These are phyloP conservation scores for Psephotus haematonotus DNA, from an alignment of 2,113 vertebrate genomes.

Conservation along the genomic window DNA sequence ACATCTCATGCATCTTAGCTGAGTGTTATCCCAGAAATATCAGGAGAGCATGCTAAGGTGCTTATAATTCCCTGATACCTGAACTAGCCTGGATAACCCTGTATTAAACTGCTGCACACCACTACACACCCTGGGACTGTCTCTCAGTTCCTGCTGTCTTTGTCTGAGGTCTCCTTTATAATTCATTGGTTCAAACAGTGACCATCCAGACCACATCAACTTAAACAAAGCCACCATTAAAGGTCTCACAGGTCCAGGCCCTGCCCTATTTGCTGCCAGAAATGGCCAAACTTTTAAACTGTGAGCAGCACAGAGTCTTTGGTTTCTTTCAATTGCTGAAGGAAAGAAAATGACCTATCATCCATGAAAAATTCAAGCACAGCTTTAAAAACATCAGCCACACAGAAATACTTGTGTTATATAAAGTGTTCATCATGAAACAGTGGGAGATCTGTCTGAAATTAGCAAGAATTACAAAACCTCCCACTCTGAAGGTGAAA, in stretches of 20 bases:
- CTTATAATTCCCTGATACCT: background rate
- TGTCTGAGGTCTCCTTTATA: background rate
- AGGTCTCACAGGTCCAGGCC: background rate
- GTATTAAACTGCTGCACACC: background rate
- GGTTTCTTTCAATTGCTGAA: background rate
- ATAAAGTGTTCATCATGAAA: conserved; percentile 52
- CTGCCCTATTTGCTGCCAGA: background rate
- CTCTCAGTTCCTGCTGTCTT: background rate
- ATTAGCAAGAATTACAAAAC: conserved; percentile 63
- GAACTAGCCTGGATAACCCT: background rate
- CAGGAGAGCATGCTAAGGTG: background rate
- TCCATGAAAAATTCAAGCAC: background rate
- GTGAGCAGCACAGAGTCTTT: background rate
- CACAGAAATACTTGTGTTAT: conserved; percentile 38
- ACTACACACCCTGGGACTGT: background rate
- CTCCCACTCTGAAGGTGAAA: conserved; percentile 65
- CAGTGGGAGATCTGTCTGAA: conserved; percentile 49
- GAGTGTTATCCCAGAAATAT: background rate
- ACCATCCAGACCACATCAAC: background rate
- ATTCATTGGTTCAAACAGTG: background rate
- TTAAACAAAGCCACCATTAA: background rate
- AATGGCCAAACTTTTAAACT: background rate
- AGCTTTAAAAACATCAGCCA: conserved; percentile 23
- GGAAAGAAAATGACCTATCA: background rate
- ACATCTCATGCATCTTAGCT: background rate